Evolutionary conservation across 1,140 invertebrate species (phyloP).

Genomic region (Cheumatopsyche charites): DNA sequence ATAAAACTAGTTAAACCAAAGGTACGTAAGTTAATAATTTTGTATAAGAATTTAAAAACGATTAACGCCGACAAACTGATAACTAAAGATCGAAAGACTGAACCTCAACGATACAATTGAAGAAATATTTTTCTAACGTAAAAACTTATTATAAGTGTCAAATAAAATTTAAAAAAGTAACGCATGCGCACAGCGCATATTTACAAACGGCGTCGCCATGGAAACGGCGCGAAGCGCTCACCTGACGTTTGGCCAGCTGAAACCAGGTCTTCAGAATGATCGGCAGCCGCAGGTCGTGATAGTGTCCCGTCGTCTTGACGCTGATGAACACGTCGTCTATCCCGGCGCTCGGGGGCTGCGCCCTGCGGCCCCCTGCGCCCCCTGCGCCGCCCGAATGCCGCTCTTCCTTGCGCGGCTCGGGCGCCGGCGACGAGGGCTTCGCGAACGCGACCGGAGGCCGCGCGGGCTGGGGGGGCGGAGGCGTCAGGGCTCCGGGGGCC

Average conservation of each 20-base stretch:
- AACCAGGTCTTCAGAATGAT: constrained; percentile 93
- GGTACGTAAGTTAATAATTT: too few species aligned
- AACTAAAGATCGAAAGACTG: too few species aligned
- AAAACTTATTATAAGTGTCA: too few species aligned
- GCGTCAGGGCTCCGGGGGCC: background rate
- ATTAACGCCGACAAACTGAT: too few species aligned
- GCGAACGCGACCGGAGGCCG: background rate
- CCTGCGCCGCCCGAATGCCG: constrained; percentile 23
- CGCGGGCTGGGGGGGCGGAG: background rate
- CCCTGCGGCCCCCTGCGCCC: background rate
- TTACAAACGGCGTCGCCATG: too few species aligned
- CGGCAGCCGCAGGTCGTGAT: constrained; percentile 83
- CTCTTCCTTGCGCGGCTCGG: background rate
- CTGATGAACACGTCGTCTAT: constrained; percentile 91
- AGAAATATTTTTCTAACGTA: too few species aligned
- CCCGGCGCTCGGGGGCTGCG: constrained; percentile 68
- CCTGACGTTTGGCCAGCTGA: constrained; percentile 87
- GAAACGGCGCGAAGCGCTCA: constrained; percentile 51
- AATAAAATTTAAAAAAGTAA: too few species aligned
- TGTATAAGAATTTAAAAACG: too few species aligned
- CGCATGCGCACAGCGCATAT: too few species aligned
- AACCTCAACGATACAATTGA: too few species aligned
- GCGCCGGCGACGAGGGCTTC: background rate
- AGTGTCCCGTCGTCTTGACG: constrained; percentile 91
- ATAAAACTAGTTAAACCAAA: too few species aligned